Base-by-base conservation (phyloP, 1,140 invertebrate genomes). In the Neuroterus valhalla region DNA sequence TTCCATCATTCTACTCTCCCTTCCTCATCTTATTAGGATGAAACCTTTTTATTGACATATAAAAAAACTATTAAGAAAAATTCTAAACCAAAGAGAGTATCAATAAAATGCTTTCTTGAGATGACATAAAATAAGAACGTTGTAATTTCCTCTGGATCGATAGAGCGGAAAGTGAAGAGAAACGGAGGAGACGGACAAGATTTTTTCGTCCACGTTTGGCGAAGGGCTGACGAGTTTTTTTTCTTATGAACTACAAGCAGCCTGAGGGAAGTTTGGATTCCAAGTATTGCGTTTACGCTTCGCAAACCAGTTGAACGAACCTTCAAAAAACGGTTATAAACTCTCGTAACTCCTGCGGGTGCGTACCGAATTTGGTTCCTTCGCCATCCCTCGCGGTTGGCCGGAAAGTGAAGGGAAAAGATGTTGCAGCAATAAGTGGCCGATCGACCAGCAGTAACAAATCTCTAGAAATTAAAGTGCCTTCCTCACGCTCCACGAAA, bases 301-400 rank as follows among this genome's bases (percentile, higher is more conserved):
- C 31, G 12, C 55, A 62, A 38, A 62, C 55, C 55, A 62, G 55
- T 62, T 26, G 26, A 62, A 23, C 55, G 31, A 15, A 62, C 31
- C 55, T 62, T 62, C 55, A 62, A 62, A 38, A 62, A 62, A 62
- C 55, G 55, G 55, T 62, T 62, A 62, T 62, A 62, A 62, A 62
- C 55, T 62, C 55, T 31, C 55, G 14, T 26, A 14, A 62, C 26
- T 31, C 15, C 31, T 62, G 14, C 2, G 23, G 26, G 8, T n/a
- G 23, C 55, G 31, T 62, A 23, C 55, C 31, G 55, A 62, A 62
- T 62, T 62, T 62, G 31, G 55, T 31, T 62, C 55, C 31, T 62
- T 62, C 52, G 55, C 21, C 19, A 21, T 26, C 31, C 55, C 23
- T 31, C 14, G 55, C 23, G 21, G 46, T 19, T 48, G 0, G 15